These are phyloP conservation scores for Chloropsis cyanopogon DNA, from an alignment of 2,113 vertebrate species.

Conservation along the genomic window DNA sequence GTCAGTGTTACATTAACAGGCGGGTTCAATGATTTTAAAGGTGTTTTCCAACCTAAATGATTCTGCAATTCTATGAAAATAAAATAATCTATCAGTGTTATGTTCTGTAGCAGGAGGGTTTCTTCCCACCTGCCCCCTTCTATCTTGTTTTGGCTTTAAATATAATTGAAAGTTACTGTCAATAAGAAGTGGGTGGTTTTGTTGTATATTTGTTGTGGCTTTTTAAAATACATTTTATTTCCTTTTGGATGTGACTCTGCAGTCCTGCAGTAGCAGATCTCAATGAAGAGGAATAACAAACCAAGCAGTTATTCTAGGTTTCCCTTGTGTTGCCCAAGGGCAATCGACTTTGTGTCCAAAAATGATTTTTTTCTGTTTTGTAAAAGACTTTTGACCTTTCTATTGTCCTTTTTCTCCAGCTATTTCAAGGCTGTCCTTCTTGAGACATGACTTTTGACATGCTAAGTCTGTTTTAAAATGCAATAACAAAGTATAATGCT, in stretches of 20 bases:
- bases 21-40: background rate
- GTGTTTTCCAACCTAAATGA: background rate
- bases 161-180: background rate
- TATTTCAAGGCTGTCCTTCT: background rate
- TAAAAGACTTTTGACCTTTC: constrained; percentile 35
- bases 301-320: background rate
- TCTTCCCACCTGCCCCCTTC: background rate
- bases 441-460: constrained; percentile 17
- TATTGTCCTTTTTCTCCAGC: background rate
- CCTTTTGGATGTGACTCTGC: background rate
- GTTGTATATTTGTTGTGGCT: no score
- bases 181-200: background rate
- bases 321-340: constrained; percentile 6
- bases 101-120: background rate
- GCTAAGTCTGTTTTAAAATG: background rate
- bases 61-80: background rate
- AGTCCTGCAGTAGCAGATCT: background rate
- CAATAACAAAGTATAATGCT: background rate
- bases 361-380: constrained; percentile 23
- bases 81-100: background rate
- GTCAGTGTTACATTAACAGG: background rate
- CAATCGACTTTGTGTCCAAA: constrained; percentile 28
- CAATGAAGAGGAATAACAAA: constrained; percentile 14
- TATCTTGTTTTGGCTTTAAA: constrained; percentile 10
- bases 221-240: background rate